Conservation (phyloP, 2,113 vertebrate species). For the Rhizomys pruinosus region DNA sequence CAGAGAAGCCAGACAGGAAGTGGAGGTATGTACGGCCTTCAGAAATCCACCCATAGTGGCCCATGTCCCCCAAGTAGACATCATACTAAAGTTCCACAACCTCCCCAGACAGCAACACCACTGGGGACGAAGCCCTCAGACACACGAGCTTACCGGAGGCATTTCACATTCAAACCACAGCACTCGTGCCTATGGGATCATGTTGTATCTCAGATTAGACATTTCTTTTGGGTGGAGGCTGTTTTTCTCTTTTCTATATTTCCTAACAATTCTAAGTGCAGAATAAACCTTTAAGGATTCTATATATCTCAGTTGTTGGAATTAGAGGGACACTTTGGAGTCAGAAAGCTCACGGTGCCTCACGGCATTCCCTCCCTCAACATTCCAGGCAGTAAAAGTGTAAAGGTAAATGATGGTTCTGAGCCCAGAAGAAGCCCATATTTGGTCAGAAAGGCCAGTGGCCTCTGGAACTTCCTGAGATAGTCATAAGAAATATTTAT, state of each 20-base stretch:
- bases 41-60: not conserved
- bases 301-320: constrained; percentile 26
- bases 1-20: not conserved
- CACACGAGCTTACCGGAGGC: not conserved
- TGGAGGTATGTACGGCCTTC: not conserved
- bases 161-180: not conserved
- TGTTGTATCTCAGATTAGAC: not conserved
- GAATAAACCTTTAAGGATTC: not conserved
- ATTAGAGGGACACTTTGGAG: not conserved
- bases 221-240: not conserved
- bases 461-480: constrained; percentile 65
- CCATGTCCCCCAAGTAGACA: not conserved
- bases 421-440: constrained; percentile 55
- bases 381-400: constrained; percentile 59
- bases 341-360: not conserved
- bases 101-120: not conserved
- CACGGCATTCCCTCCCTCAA: not conserved
- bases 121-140: not conserved
- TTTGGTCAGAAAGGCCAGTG: constrained; percentile 66
- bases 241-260: not conserved
- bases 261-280: not conserved
- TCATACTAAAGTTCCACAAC: not conserved
- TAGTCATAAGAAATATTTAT: constrained; percentile 73
- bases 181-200: not conserved
- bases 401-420: constrained; percentile 64